phyloP scores from a whole-genome alignment of 2,888 invertebrate genomes.

The Seira ritae region DNA sequence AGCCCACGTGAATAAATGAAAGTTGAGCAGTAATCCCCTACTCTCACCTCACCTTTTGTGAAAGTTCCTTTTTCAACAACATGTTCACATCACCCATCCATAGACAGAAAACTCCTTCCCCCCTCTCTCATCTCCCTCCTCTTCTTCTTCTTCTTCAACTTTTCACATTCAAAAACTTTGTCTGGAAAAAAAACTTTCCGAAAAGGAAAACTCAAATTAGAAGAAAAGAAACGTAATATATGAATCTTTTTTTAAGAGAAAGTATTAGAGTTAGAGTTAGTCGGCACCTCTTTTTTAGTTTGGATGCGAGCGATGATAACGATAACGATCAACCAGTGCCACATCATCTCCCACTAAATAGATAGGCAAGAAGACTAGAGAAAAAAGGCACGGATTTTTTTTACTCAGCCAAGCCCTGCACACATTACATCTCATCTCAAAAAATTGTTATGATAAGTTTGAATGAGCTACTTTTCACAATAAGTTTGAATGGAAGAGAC shows the following conservation, averaged over 20 bases:
- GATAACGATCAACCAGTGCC: slow-evolving; percentile 60
- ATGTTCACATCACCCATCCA: neutral
- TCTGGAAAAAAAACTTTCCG: slow-evolving; percentile 2
- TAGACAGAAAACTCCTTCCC: neutral
- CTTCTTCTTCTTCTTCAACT: slow-evolving; percentile 30
- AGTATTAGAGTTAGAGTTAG: neutral
- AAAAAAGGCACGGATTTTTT: neutral
- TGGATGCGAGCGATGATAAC: slow-evolving; percentile 44
- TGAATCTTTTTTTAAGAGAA: neutral
- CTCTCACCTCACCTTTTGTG: slow-evolving; percentile 62
- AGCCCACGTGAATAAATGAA: slow-evolving; percentile 59
- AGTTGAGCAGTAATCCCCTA: slow-evolving; percentile 56
- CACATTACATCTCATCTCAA: neutral
- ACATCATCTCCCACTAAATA: neutral
- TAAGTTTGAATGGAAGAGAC: too few relatives aligned
- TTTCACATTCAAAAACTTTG: slow-evolving; percentile 57
- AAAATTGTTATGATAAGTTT: neutral
- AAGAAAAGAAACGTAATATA: neutral
- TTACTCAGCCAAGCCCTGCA: too few relatives aligned
- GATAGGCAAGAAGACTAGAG: neutral
- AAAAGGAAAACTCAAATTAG: slow-evolving; percentile 22
- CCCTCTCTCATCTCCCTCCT: neutral
- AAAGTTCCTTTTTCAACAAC: slow-evolving; percentile 27
- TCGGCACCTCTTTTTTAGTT: slow-evolving; percentile 36
- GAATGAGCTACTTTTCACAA: slow-evolving; percentile 1